A percentile compares a stretch with the other conserved stretches of the same genome.
Evolutionary conservation across 2,113 vertebrate species (phyloP).

Genomic region (Anolis sagrei): DNA sequence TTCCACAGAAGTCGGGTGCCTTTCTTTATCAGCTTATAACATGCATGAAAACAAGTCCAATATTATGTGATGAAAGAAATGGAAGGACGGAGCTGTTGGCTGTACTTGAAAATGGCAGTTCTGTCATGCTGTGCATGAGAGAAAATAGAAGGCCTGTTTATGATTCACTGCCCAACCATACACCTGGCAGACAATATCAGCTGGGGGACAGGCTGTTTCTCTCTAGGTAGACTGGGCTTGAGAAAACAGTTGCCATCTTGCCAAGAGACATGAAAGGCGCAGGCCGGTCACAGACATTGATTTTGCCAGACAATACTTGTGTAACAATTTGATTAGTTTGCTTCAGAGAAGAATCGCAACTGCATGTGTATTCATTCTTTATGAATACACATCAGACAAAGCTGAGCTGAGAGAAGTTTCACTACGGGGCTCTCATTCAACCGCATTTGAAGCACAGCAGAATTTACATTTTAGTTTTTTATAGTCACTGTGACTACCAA

Average conservation of each 20-base stretch:
- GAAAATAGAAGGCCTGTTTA: neutral
- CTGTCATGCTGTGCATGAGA: neutral
- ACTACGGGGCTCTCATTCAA: neutral
- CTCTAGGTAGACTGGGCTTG: rapidly evolving
- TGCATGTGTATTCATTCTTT: rapidly evolving
- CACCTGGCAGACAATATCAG: neutral
- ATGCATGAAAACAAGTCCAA: neutral
- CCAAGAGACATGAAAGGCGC: neutral
- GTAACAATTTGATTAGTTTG: rapidly evolving
- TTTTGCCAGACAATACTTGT: neutral
- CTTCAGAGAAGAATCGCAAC: neutral
- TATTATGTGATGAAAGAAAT: rapidly evolving
- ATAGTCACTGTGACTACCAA: neutral
- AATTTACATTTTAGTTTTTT: neutral
- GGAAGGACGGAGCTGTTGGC: neutral
- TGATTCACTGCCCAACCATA: neutral
- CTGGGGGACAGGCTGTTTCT: neutral
- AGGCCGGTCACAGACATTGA: rapidly evolving
- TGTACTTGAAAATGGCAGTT: neutral
- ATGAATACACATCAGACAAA: neutral
- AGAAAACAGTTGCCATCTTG: neutral
- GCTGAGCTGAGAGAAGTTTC: neutral
- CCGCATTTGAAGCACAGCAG: neutral
- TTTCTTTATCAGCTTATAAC: neutral
- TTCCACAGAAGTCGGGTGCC: rapidly evolving